phyloP scores from a whole-genome alignment of 2,797 vertebrate species.

The Acropternis orthonyx region DNA sequence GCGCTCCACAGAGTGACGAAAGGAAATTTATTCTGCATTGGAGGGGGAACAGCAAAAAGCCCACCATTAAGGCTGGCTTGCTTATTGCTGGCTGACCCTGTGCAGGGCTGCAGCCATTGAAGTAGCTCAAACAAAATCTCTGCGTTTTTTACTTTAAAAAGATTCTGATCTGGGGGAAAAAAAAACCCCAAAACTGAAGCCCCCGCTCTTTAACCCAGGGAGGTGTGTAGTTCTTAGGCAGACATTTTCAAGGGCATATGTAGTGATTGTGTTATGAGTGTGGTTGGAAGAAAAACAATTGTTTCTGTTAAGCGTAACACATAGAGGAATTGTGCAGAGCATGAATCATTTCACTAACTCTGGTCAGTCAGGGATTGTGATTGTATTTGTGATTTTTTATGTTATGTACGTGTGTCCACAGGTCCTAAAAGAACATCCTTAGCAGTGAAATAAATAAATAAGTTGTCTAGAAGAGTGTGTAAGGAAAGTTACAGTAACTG shows the following conservation, averaged over 20 bases:
- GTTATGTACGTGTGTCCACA: not conserved
- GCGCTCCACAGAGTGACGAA: not conserved
- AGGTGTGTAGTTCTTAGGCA: not conserved
- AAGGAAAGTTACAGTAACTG: slow-evolving; percentile 4
- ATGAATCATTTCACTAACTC: slow-evolving; percentile 54
- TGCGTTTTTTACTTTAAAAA: not conserved
- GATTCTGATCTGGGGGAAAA: not conserved
- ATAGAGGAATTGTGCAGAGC: not conserved
- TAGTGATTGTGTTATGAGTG: not conserved
- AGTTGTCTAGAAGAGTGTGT: not conserved
- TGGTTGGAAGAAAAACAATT: slow-evolving; percentile 30
- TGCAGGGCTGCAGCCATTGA: not conserved
- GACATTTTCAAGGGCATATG: slow-evolving; percentile 15
- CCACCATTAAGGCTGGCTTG: not conserved
- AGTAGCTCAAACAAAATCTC: not conserved
- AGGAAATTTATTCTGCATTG: slow-evolving; percentile 47
- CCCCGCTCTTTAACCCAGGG: not conserved
- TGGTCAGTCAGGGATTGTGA: not conserved
- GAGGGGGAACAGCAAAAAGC: not conserved
- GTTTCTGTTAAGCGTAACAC: slow-evolving; percentile 38
- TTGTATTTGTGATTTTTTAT: slow-evolving; percentile 12
- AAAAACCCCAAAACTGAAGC: not conserved
- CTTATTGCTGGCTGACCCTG: not conserved
- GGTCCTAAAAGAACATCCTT: not conserved
- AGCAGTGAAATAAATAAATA: not conserved